Conservation (phyloP, 1,140 invertebrate genomes). For the Meloidogyne chitwoodi region DNA sequence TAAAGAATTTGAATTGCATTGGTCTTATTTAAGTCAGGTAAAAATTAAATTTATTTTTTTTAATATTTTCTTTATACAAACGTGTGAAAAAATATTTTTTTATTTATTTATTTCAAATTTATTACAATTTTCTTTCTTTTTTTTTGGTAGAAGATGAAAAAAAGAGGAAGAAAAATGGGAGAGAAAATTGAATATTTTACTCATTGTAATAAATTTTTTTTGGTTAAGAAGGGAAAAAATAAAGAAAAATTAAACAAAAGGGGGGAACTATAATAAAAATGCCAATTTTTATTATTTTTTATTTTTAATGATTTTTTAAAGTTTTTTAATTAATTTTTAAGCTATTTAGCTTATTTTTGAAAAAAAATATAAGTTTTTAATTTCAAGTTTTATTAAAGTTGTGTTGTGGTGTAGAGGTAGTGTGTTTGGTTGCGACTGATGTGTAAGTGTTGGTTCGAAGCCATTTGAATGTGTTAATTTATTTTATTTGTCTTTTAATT, state of each 20-base stretch:
- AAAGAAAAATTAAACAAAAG: background rate
- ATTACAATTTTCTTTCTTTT: background rate
- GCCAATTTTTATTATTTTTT: background rate
- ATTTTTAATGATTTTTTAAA: too few species aligned
- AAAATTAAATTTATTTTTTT: too few species aligned
- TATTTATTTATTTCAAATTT: background rate
- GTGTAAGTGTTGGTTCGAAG: background rate
- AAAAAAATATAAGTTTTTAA: too few species aligned
- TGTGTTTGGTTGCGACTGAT: too few species aligned
- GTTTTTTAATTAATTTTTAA: too few species aligned
- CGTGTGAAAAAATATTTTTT: background rate
- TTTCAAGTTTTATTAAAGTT: too few species aligned
- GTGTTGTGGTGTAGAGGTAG: too few species aligned
- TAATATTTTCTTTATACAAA: too few species aligned
- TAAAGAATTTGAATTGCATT: conserved; percentile 49
- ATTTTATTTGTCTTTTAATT: background rate
- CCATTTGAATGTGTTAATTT: background rate
- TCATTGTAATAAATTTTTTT: background rate
- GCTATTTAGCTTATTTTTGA: too few species aligned
- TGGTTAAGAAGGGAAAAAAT: background rate
- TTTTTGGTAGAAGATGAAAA: too few species aligned
- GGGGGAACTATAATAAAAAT: background rate
- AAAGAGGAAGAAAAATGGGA: too few species aligned
- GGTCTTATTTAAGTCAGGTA: conserved; percentile 53
- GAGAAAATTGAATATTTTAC: background rate